Percentiles rank a stretch among this genome's conserved stretches.
Evolutionary conservation across 2,797 vertebrate genomes (phyloP).

Genomic region (Syndactyla subalaris): DNA sequence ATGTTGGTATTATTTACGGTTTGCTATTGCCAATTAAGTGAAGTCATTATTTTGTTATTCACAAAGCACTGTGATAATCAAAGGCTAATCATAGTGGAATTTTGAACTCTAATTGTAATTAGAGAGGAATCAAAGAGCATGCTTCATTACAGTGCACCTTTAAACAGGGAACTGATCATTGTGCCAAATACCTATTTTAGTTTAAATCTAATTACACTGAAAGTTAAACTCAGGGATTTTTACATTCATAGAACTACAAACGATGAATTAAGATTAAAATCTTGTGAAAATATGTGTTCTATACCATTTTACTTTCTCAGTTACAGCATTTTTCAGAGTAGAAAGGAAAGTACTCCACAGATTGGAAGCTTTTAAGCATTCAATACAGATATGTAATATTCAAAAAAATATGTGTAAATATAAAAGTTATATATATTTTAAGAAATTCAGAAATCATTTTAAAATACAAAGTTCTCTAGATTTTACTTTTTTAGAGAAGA

Average conservation of each 20-base stretch:
- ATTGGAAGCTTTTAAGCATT: not conserved
- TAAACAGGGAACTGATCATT: not conserved
- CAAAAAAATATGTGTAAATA: not conserved
- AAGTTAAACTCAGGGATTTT: not conserved
- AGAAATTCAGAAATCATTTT: not conserved
- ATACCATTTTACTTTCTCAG: not conserved
- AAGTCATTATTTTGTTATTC: conserved; percentile 34
- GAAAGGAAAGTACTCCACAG: not conserved
- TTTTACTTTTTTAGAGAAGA: not conserved
- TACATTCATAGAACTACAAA: not conserved
- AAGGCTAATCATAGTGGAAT: not conserved
- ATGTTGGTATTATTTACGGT: not conserved
- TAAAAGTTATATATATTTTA: not conserved
- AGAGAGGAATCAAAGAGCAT: not conserved
- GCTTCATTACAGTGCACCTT: not conserved
- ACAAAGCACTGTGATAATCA: conserved; percentile 2
- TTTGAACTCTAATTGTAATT: conserved; percentile 36
- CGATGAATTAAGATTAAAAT: not conserved
- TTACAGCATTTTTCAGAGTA: not conserved
- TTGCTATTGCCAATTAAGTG: not conserved
- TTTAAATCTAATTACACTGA: not conserved
- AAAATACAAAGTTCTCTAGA: not conserved
- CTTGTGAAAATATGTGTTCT: not conserved
- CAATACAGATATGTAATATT: not conserved
- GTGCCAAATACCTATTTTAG: not conserved